Evolutionary conservation across 2,797 vertebrate species (phyloP), one percentile per base, ranked within the genome.

Genomic region (Scomberomorus guttatus): DNA sequence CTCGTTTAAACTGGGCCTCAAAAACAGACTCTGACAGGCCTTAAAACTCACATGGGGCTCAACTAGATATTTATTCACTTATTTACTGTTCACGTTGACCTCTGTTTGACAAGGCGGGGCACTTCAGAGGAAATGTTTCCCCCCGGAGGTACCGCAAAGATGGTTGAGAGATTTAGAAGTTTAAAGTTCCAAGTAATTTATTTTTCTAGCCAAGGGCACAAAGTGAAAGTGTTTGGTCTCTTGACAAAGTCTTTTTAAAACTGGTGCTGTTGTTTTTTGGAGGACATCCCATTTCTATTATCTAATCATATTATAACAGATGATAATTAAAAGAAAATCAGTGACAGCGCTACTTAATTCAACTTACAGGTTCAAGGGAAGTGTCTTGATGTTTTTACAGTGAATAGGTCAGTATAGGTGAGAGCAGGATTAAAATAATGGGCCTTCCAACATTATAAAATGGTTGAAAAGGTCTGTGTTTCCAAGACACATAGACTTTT

Each of bases 11-110:
- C 48, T 71, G 78, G 72, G 74, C 56, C 58, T 86, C 34, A 58
- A 59, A 87, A 90, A 80, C 67, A 69, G 71, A 32, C 70, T 82
- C 55, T 85, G 85, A 83, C 69, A 59, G 76, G 67, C 63, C 63
- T 65, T 79, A 67, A 80, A 89, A 87, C 75, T 70, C 72, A 55
- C 58, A 67, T 0, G 22, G 65, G 79, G 73, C 73, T 77, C 42
- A 24, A 57, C 44, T 11, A 59, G 66, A 82, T 83, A 79, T 83
- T 82, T 80, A 89, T 90, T 83, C 50, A 20, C 64, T 82, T 86
- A 92, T 89, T 91, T 87, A 72, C 62, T 63, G 51, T 73, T 82
- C 54, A 29, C n/a, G n/a, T 76, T 84, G 77, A 87, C 85, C 77
- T 73, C 63, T 46, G 34, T 65, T 79, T 76, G 80, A 85, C 80